These are phyloP conservation scores for Candidula unifasciata DNA, from an alignment of 2,888 invertebrate species.

Conservation along the genomic window DNA sequence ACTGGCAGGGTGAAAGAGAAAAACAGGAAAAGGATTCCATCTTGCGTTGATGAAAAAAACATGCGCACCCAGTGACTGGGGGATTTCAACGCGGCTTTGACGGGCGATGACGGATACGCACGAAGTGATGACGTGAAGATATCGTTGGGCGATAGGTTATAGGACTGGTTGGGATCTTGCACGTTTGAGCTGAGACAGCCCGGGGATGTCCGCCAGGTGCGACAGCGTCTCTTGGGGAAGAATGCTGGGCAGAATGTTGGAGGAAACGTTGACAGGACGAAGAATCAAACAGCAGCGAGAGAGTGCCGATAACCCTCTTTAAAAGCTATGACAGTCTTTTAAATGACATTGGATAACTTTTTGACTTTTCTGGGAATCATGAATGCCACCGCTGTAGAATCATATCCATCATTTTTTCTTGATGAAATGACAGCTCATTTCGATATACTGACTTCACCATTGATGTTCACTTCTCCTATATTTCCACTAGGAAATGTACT, in stretches of 20 bases:
- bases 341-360: background rate
- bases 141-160: constrained; percentile 39
- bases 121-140: constrained; percentile 51
- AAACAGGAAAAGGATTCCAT: background rate
- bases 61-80: constrained; percentile 40
- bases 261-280: background rate
- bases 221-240: background rate
- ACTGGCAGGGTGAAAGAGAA: background rate
- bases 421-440: too few species aligned
- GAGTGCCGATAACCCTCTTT: background rate
- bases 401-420: too few species aligned
- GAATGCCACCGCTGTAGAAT: background rate
- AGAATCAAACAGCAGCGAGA: background rate
- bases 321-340: background rate
- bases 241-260: background rate
- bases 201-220: constrained; percentile 32
- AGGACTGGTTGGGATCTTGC: constrained; percentile 22
- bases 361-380: background rate
- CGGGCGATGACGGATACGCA: constrained; percentile 48
- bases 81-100: constrained; percentile 45
- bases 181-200: background rate
- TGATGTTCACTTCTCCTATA: too few species aligned
- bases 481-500: too few species aligned
- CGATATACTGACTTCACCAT: too few species aligned
- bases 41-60: constrained; percentile 38